phyloP scores from a whole-genome alignment of 2,888 invertebrate species.

The Buathra laborator region DNA sequence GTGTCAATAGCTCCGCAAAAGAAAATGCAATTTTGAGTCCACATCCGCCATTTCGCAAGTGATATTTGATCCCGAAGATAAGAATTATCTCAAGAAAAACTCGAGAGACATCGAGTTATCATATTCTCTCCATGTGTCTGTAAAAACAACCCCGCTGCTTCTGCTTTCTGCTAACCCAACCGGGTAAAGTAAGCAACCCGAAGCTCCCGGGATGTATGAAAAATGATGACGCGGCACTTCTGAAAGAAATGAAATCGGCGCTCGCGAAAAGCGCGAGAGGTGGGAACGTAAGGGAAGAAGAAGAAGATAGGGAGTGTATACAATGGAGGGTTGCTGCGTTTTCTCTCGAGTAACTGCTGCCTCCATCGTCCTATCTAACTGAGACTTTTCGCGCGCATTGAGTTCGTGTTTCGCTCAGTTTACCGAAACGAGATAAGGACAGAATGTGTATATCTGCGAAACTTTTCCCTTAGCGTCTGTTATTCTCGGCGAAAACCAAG shows the following conservation, averaged over 20 bases:
- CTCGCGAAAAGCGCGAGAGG: conserved; percentile 55
- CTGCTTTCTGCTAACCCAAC: conserved; percentile 41
- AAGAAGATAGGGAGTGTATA: conserved; percentile 36
- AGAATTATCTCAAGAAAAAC: neutral
- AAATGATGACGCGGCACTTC: conserved; percentile 84
- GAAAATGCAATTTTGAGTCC: too few species aligned
- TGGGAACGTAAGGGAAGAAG: conserved; percentile 58
- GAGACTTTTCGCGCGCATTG: conserved; percentile 15
- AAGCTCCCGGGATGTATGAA: conserved; percentile 78
- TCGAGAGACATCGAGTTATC: neutral
- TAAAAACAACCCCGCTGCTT: conserved; percentile 51
- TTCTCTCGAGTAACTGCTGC: conserved; percentile 27
- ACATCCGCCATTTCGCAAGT: too few species aligned
- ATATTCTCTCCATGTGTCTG: conserved; percentile 6
- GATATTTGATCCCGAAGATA: too few species aligned
- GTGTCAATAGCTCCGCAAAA: too few species aligned
- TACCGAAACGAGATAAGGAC: conserved; percentile 27
- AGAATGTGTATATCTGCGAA: conserved; percentile 32
- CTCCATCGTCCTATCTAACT: conserved; percentile 14
- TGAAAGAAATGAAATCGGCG: conserved; percentile 84
- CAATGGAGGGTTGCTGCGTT: conserved; percentile 17
- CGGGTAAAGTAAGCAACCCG: conserved; percentile 12
- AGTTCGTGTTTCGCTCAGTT: conserved; percentile 8
- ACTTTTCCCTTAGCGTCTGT: conserved; percentile 34
- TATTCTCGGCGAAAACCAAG: conserved; percentile 24